Conservation (phyloP, 2,113 vertebrate species). For the Haliaeetus leucogaster region DNA sequence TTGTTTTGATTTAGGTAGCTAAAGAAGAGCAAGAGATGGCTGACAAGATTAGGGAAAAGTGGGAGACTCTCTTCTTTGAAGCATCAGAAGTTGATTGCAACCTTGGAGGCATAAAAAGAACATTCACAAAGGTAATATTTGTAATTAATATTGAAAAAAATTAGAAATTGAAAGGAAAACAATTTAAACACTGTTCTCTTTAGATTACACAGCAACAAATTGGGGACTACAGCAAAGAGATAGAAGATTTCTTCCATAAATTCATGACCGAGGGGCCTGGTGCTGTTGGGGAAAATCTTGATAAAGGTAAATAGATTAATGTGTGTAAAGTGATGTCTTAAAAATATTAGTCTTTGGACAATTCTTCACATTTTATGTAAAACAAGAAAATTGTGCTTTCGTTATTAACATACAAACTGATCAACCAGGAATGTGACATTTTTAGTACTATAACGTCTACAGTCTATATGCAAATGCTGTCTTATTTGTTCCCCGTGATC, state of each 20-base stretch:
- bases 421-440: neutral
- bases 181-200: neutral
- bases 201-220: conserved; percentile 84
- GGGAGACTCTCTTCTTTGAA: conserved; percentile 80
- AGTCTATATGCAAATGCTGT: neutral
- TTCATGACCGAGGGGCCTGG: conserved; percentile 85
- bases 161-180: neutral
- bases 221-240: conserved; percentile 72
- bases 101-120: conserved; percentile 82
- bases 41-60: conserved; percentile 68
- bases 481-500: neutral
- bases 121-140: conserved; percentile 81
- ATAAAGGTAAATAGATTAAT: conserved; percentile 78
- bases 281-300: conserved; percentile 86
- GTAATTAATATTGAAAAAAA: neutral
- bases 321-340: neutral
- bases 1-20: conserved; percentile 68
- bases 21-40: conserved; percentile 76
- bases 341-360: neutral
- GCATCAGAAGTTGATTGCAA: conserved; percentile 76
- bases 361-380: neutral
- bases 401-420: neutral
- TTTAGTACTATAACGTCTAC: neutral
- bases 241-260: conserved; percentile 78
- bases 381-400: neutral